These are phyloP conservation scores for Catharus ustulatus DNA, from an alignment of 2,797 vertebrate species.

Conservation along the genomic window DNA sequence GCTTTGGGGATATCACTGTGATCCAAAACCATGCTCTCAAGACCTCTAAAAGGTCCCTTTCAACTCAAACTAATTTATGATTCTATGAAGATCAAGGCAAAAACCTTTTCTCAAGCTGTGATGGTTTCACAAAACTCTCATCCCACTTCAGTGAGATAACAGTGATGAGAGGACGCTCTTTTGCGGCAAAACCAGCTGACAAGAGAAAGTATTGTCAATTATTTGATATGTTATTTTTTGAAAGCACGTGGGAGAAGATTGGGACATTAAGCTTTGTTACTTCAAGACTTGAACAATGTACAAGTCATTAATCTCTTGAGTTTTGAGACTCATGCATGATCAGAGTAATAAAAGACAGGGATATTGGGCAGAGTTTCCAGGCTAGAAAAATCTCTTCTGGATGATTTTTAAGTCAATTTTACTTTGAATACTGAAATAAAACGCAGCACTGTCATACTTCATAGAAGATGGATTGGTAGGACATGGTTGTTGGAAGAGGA, in stretches of 20 bases:
- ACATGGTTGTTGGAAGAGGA: not conserved
- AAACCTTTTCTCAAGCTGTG: not conserved
- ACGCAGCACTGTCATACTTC: not conserved
- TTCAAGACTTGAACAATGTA: not conserved
- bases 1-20: not conserved
- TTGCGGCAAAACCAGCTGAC: not conserved
- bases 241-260: fast-evolving
- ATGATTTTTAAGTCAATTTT: not conserved
- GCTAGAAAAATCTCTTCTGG: not conserved
- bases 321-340: not conserved
- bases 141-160: not conserved
- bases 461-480: not conserved
- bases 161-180: not conserved
- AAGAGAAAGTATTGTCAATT: not conserved
- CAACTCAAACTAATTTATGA: too few relatives aligned
- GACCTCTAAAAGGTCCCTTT: not conserved
- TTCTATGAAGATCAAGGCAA: not conserved
- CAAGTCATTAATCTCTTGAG: not conserved
- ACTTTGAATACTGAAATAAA: not conserved
- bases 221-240: not conserved
- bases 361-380: not conserved
- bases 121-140: not conserved
- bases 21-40: not conserved
- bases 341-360: not conserved
- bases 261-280: not conserved